Base-by-base conservation (phyloP, 2,888 invertebrate species). In the Tridacna crocea region DNA sequence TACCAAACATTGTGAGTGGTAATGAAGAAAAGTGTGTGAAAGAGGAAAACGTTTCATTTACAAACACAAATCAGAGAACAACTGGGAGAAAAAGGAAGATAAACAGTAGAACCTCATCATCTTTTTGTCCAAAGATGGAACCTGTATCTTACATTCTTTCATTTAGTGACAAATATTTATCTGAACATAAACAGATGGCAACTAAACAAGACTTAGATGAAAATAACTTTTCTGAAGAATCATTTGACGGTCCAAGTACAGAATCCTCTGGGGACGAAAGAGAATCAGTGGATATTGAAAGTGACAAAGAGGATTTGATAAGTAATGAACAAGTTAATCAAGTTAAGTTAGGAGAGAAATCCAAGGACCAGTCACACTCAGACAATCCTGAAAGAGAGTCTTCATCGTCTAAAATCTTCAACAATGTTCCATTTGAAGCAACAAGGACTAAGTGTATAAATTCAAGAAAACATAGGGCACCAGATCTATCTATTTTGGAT, bases 81-180 rank as follows among this genome's bases (percentile, higher is more conserved):
- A 24, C 13, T 12, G 11, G 26, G 63, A 26, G 2, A 15, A 13
- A 63, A 26, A 63, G 27, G 11, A 63, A 63, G 19, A 26, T 27
- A 6, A 6, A 55, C 17, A 19, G 55, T 12, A 26, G 36, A 3
- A 19, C n/a, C 0, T 4, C 22, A 47, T 76, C 72, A 27, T 77
- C 61, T 48, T 47, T 65, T 0, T 82, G 78, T 75, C 82, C 82
- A 72, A 82, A 82, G 75, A 75, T 78, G 63, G 82, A 82, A 58
- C 72, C 63, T 10, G 60, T 75, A 12, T 70, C 36, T 27, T 74
- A 77, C 17, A 36, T 36, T 36, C 36, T 8, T 36, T 17, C 15
- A 8, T 17, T 17, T 0, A 58, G 22, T 36, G 51, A 48, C 12
- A 46, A 48, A n/a, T 11, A 26, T 15, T 26, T 11, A 26, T 65